phyloP scores from a whole-genome alignment of 2,113 vertebrate genomes.

The Lutjanus erythropterus region DNA sequence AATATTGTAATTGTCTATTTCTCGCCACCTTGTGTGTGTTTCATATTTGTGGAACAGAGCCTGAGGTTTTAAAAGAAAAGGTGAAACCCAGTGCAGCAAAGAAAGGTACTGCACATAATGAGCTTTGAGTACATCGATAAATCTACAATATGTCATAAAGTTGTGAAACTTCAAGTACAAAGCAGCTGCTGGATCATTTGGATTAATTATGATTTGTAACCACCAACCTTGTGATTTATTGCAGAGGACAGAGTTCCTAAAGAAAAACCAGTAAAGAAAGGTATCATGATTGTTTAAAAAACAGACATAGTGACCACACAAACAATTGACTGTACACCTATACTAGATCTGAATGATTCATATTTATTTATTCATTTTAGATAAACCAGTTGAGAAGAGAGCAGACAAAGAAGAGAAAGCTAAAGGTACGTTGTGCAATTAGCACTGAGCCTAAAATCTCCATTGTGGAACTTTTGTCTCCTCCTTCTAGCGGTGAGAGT shows the following conservation, averaged over 20 bases:
- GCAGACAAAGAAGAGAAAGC: constrained; percentile 35
- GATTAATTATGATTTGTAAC: neutral
- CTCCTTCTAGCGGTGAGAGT: too few relatives aligned
- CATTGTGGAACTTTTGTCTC: too few relatives aligned
- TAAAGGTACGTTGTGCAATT: constrained; percentile 44
- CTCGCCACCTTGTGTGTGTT: neutral
- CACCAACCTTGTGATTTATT: constrained; percentile 2
- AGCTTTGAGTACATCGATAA: neutral
- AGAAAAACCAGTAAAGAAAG: constrained; percentile 11
- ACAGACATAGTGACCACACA: neutral
- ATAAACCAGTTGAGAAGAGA: constrained; percentile 56
- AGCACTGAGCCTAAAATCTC: too few relatives aligned
- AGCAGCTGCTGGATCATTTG: neutral
- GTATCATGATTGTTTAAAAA: neutral
- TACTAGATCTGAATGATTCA: neutral
- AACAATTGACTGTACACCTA: neutral
- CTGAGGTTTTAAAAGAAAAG: constrained; percentile 61
- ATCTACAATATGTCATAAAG: neutral
- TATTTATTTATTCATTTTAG: constrained; percentile 3
- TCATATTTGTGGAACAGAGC: constrained; percentile 33
- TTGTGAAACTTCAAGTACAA: neutral
- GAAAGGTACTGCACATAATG: constrained; percentile 53
- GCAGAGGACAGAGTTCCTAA: constrained; percentile 43
- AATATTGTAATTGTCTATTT: constrained; percentile 1
- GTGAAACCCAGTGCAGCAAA: constrained; percentile 59